Evolutionary conservation across 2,113 vertebrate species (phyloP).

Genomic region (Pomatorhinus ruficollis): DNA sequence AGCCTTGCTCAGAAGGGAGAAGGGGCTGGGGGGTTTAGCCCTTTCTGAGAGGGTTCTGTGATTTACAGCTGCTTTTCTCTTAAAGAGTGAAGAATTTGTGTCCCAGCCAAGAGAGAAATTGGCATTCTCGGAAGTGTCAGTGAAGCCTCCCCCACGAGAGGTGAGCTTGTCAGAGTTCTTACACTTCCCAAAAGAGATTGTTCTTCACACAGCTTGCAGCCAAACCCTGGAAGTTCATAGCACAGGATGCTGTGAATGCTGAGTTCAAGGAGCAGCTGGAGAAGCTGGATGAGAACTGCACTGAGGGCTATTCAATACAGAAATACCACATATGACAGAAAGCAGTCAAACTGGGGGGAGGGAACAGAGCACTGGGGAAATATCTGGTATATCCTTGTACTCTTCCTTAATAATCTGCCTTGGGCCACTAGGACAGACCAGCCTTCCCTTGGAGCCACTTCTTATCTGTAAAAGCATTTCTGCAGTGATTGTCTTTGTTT

Average conservation of each 20-base stretch:
- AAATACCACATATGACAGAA: not conserved
- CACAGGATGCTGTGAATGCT: not conserved
- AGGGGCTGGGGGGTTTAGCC: not conserved
- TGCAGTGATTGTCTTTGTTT: not conserved
- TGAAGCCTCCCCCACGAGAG: constrained; percentile 1
- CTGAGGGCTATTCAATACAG: not conserved
- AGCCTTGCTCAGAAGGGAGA: not conserved
- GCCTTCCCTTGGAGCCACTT: not conserved
- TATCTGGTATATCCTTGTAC: not conserved
- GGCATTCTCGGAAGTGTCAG: not conserved
- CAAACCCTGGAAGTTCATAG: not conserved
- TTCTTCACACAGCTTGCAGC: not conserved
- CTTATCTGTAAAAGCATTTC: not conserved
- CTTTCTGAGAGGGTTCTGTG: not conserved
- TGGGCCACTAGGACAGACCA: not conserved
- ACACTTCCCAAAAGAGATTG: not conserved
- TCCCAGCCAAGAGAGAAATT: not conserved
- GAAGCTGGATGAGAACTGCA: not conserved
- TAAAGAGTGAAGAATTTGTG: constrained; percentile 54
- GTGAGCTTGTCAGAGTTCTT: not conserved
- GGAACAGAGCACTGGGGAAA: not conserved
- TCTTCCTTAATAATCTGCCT: not conserved
- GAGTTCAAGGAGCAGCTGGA: not conserved
- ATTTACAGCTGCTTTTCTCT: not conserved
- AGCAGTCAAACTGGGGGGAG: not conserved